phyloP scores from a whole-genome alignment of 2,888 invertebrate species.

The Apocheima hispidaria region DNA sequence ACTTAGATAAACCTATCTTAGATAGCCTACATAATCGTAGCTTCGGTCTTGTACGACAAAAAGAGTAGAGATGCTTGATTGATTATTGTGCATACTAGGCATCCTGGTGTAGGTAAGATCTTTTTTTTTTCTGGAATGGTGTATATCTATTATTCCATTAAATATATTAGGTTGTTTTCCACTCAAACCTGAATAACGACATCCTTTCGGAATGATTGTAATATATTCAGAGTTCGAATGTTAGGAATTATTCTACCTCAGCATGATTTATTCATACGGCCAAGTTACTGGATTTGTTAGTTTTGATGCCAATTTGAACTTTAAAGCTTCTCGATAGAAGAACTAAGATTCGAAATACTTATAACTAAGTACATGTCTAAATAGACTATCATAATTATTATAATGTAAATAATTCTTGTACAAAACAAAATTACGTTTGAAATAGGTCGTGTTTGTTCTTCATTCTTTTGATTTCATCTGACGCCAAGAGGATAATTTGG shows the following conservation, averaged over 20 bases:
- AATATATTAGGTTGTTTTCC: conserved; percentile 26
- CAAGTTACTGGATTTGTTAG: conserved; percentile 12
- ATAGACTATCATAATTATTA: no score
- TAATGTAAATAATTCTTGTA: background rate
- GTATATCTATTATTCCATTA: background rate
- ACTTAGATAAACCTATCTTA: no score
- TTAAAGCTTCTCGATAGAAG: conserved; percentile 3
- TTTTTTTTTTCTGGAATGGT: background rate
- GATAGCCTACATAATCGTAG: no score
- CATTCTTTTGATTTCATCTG: conserved; percentile 19
- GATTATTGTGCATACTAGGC: no score
- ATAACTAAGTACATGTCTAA: no score
- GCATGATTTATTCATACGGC: conserved; percentile 57
- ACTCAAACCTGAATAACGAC: conserved; percentile 50
- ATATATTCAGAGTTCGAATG: conserved; percentile 50
- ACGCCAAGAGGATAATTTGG: conserved; percentile 18
- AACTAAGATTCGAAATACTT: background rate
- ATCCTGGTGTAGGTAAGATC: no score
- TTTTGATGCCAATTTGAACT: conserved; percentile 16
- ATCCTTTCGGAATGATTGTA: conserved; percentile 43
- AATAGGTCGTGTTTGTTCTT: conserved; percentile 17
- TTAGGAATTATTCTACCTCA: conserved; percentile 47
- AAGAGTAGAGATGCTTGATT: no score
- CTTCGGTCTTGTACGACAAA: no score
- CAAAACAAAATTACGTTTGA: conserved; percentile 8